These are phyloP conservation scores for Gadopsis bispinosus DNA, from an alignment of 2,797 vertebrate genomes.

Conservation along the genomic window DNA sequence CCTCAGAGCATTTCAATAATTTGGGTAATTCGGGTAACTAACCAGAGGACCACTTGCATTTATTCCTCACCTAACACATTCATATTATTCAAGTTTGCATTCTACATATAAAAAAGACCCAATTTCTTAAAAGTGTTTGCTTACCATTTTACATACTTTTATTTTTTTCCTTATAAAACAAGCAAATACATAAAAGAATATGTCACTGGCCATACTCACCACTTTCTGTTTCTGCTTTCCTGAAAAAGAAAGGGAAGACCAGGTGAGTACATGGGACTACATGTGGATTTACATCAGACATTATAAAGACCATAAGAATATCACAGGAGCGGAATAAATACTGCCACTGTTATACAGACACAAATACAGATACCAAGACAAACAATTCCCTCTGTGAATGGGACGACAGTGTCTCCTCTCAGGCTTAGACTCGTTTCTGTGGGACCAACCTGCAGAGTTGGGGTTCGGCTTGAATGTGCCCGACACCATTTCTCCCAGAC, in stretches of 20 bases:
- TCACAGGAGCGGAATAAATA: background rate
- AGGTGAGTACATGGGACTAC: constrained; percentile 14
- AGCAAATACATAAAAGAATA: background rate
- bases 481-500: constrained; percentile 98
- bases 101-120: background rate
- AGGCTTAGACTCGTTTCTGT: background rate
- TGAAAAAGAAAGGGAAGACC: constrained; percentile 81
- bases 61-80: background rate
- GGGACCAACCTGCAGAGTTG: constrained; percentile 89
- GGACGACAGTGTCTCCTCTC: constrained; percentile 4
- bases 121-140: background rate
- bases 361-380: background rate
- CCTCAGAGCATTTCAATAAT: background rate
- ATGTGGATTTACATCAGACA: background rate
- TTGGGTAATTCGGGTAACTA: background rate
- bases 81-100: background rate
- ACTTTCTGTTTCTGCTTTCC: constrained; percentile 99
- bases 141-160: background rate
- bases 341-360: background rate
- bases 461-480: constrained; percentile 95
- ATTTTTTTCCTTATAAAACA: background rate
- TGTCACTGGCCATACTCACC: constrained; percentile 84
- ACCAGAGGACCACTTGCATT: background rate
- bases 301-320: background rate
- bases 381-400: background rate